phyloP scores from a whole-genome alignment of 2,113 vertebrate genomes.

The Periophthalmus modestus region DNA sequence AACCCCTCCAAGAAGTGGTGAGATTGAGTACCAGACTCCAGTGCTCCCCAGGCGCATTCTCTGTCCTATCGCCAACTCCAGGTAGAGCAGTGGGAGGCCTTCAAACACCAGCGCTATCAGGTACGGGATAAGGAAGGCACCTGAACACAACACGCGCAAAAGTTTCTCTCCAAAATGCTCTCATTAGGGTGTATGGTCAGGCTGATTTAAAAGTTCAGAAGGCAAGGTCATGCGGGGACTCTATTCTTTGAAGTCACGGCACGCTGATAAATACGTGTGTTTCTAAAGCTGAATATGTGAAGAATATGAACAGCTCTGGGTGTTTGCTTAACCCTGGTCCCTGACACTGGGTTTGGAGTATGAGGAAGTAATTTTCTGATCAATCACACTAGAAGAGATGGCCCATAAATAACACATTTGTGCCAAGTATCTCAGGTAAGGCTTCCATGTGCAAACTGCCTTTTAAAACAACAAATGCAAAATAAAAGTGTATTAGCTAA shows the following conservation, averaged over 20 bases:
- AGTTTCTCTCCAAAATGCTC: neutral
- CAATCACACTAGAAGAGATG: neutral
- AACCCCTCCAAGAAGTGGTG: conserved; percentile 83
- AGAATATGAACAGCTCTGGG: conserved; percentile 1
- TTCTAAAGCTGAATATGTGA: conserved; percentile 14
- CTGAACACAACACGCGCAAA: conserved; percentile 63
- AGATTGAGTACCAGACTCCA: conserved; percentile 85
- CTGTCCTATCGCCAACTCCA: conserved; percentile 89
- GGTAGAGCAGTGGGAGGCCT: conserved; percentile 86
- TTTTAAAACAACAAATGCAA: no score
- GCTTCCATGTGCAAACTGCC: no score
- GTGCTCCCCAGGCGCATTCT: conserved; percentile 82
- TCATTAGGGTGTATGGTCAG: neutral
- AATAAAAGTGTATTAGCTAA: no score
- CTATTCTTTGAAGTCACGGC: neutral
- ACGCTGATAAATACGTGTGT: neutral
- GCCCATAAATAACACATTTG: neutral
- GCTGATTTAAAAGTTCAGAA: neutral
- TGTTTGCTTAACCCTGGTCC: conserved; percentile 29
- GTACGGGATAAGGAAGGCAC: conserved; percentile 92
- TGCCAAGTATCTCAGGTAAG: neutral
- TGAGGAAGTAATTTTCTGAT: neutral
- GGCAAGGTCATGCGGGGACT: neutral
- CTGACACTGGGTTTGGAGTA: conserved; percentile 4
- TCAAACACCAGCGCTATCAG: conserved; percentile 84